Conservation (phyloP, 2,797 vertebrate species). For the Macropodus opercularis region DNA sequence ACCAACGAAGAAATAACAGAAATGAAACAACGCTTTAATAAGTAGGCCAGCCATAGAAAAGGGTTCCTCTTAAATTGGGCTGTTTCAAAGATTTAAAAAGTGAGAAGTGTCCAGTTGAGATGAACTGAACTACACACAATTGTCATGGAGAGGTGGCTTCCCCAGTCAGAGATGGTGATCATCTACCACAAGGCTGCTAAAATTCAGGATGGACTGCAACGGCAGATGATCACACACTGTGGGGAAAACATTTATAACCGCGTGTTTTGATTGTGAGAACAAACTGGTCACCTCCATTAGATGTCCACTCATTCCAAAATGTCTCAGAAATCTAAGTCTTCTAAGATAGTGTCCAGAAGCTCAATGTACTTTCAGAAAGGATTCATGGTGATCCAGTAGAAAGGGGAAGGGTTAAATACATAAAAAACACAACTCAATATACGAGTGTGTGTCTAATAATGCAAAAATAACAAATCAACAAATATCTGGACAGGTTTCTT, state of each 20-base stretch:
- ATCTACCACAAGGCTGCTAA: constrained; percentile 27
- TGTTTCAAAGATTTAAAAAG: constrained; percentile 69
- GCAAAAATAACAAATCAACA: constrained; percentile 61
- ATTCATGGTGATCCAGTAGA: constrained; percentile 53
- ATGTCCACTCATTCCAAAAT: constrained; percentile 53
- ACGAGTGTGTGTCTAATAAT: constrained; percentile 61
- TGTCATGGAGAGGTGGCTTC: constrained; percentile 28
- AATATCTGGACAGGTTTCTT: constrained; percentile 63
- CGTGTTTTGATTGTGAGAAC: constrained; percentile 34
- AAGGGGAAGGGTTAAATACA: constrained; percentile 63
- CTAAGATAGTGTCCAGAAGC: constrained; percentile 66
- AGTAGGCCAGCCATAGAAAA: constrained; percentile 69
- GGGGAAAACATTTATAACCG: constrained; percentile 40
- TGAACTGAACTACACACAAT: constrained; percentile 36
- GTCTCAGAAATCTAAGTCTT: constrained; percentile 50
- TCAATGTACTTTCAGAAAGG: constrained; percentile 44
- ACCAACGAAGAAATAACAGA: constrained; percentile 60
- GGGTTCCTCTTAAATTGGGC: constrained; percentile 59
- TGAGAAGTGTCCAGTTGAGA: constrained; percentile 55
- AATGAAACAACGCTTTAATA: constrained; percentile 64
- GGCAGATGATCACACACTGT: constrained; percentile 38
- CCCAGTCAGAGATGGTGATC: constrained; percentile 30
- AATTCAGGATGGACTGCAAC: constrained; percentile 46
- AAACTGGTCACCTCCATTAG: constrained; percentile 39
- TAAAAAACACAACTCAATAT: constrained; percentile 64